Base-by-base conservation (phyloP, 2,888 invertebrate species). In the Argynnis bischoffii region DNA sequence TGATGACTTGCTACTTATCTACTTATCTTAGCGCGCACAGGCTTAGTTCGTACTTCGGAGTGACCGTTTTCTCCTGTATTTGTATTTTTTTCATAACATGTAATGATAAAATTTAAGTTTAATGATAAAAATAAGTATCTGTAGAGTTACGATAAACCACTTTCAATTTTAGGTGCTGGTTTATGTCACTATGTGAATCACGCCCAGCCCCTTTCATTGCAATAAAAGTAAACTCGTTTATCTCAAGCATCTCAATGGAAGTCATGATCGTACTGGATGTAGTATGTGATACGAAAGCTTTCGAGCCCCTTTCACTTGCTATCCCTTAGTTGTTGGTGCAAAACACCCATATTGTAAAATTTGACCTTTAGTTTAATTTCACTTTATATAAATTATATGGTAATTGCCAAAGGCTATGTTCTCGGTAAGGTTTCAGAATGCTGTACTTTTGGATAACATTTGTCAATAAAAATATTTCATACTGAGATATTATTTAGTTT, bases 261-360 rank as follows among this genome's bases (percentile, higher is more conserved):
- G 54, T 63, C 26, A 67, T 64, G 67, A 64, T 67, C 53, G 26
- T 55, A 60, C 54, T 66, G 55, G 66, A 55, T 55, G 13, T 66
- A 55, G 51, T 59, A 59, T 48, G 41, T 51, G 64, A 50, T 51
- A 57, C 46, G 53, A 65, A 69, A 73, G 73, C 85, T 87, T 86
- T 85, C 85, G 69, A 81, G 77, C 74, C 80, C 88, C 88, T 89
- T 89, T 88, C 88, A 85, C 88, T 77, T 73, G 55, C 77, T 80
- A 80, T 83, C 81, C 79, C 81, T 77, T 77, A 67, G 75, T 67
- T 61, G 69, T 74, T 71, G 67, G 53, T 35, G 64, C 65, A 57
- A 70, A 69, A 69, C 67, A 35, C 26, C 55, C 11, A 26, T 67
- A 48, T 6, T 48, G 47, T 8, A 59, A 41, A 41, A 26, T 47